Percentiles rank a stretch among this genome's conserved stretches.
Evolutionary conservation across 2,113 vertebrate species (phyloP).

Genomic region (Marcusenius ussheri): DNA sequence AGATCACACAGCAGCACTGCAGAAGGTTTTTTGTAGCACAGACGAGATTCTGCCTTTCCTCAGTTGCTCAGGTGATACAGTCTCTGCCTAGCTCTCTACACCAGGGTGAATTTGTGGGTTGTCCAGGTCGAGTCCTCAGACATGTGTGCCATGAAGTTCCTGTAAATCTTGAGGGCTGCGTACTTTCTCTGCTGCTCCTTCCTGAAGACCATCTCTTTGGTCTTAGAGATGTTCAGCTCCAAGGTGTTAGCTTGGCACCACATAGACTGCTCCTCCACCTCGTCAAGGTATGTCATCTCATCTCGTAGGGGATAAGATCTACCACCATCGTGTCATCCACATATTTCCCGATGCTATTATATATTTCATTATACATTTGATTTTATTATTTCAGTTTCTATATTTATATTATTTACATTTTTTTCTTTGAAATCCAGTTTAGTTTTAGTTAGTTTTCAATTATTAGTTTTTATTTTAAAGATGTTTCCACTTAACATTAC

Average conservation of each 20-base stretch:
- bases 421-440: not conserved
- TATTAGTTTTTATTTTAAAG: not conserved
- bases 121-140: too few relatives aligned
- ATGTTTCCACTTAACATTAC: not conserved
- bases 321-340: not conserved
- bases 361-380: not conserved
- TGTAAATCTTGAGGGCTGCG: too few relatives aligned
- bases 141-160: too few relatives aligned
- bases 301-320: not conserved
- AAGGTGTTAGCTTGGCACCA: too few relatives aligned
- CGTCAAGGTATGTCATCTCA: not conserved
- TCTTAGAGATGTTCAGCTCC: too few relatives aligned
- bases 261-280: not conserved
- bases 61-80: too few relatives aligned
- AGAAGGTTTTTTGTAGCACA: too few relatives aligned
- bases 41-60: too few relatives aligned
- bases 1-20: too few relatives aligned
- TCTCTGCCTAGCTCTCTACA: too few relatives aligned
- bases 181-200: too few relatives aligned
- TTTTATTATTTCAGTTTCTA: not conserved
- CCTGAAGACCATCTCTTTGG: not conserved
- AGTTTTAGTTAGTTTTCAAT: not conserved
- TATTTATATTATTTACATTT: not conserved
- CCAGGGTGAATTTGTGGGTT: too few relatives aligned
- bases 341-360: not conserved